Evolutionary conservation across 2,113 vertebrate species (phyloP).

Genomic region (Myanophis thanlyinensis): DNA sequence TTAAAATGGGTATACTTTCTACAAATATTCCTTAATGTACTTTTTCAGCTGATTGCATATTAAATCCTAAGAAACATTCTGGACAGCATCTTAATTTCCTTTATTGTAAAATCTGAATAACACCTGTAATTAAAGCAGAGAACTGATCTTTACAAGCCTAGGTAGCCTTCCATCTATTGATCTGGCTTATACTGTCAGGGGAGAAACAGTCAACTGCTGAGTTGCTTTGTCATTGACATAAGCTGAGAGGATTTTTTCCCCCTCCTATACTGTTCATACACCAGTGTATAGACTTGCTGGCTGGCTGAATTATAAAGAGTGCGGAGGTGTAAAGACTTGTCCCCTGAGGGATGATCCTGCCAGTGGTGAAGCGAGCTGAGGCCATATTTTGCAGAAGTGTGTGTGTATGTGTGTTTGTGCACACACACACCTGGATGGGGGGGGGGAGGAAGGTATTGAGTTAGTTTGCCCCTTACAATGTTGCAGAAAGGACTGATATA

Average conservation of each 20-base stretch:
- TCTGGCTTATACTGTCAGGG: constrained; percentile 80
- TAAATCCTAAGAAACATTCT: constrained; percentile 37
- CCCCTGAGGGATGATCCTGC: constrained; percentile 85
- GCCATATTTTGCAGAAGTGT: constrained; percentile 62
- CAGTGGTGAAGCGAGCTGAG: constrained; percentile 85
- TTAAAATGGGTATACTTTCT: neutral
- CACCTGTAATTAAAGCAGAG: constrained; percentile 74
- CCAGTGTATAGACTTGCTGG: constrained; percentile 89
- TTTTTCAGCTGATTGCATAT: constrained; percentile 28
- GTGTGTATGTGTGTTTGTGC: constrained; percentile 16
- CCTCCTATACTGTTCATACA: constrained; percentile 79
- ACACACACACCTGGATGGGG: neutral
- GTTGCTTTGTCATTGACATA: constrained; percentile 81
- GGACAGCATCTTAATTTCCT: constrained; percentile 45
- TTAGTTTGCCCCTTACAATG: constrained; percentile 35
- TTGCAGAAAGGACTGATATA: constrained; percentile 43
- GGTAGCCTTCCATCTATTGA: constrained; percentile 80
- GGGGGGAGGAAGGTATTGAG: constrained; percentile 28
- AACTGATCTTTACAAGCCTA: constrained; percentile 61
- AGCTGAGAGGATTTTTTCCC: constrained; percentile 70
- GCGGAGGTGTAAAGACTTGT: constrained; percentile 89
- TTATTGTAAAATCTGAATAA: constrained; percentile 51
- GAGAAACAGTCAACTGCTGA: constrained; percentile 77
- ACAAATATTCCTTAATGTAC: neutral
- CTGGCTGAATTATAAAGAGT: constrained; percentile 98